Evolutionary conservation across 2,888 invertebrate species (phyloP).

Genomic region (Epirrhoe tristata): DNA sequence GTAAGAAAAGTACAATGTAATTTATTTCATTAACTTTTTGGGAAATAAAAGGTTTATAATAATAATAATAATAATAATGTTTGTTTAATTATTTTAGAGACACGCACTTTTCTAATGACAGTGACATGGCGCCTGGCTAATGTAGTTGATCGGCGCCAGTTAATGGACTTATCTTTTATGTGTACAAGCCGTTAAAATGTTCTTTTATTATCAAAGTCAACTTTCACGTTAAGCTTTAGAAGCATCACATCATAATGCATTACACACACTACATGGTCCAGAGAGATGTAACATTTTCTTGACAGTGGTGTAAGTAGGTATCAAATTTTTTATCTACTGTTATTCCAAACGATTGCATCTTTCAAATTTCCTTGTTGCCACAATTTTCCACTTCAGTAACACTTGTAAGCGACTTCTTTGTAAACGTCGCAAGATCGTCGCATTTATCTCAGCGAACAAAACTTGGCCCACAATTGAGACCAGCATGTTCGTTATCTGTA

Average conservation of each 20-base stretch:
- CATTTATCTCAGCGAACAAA: slow-evolving; percentile 34
- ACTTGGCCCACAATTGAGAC: slow-evolving; percentile 38
- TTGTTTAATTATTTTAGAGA: slow-evolving; percentile 19
- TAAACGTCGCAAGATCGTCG: slow-evolving; percentile 20
- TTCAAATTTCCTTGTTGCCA: background rate
- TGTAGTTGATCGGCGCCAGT: slow-evolving; percentile 50
- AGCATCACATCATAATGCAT: background rate
- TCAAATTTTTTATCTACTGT: background rate
- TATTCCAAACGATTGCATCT: background rate
- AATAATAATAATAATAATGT: no score
- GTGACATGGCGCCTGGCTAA: slow-evolving; percentile 54
- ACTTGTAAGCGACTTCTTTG: background rate
- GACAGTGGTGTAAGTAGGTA: background rate
- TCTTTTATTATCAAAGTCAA: slow-evolving; percentile 19
- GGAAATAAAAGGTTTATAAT: no score
- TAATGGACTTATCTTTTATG: slow-evolving; percentile 52
- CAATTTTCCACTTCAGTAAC: background rate
- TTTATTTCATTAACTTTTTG: no score
- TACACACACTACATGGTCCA: background rate
- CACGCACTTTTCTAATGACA: slow-evolving; percentile 45
- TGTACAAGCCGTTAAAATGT: slow-evolving; percentile 21
- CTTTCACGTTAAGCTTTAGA: background rate
- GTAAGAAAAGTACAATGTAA: no score
- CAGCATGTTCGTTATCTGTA: slow-evolving; percentile 62
- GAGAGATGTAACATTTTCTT: background rate